These are phyloP conservation scores for Tanypteryx hageni DNA, from an alignment of 2,888 invertebrate genomes.

Conservation along the genomic window DNA sequence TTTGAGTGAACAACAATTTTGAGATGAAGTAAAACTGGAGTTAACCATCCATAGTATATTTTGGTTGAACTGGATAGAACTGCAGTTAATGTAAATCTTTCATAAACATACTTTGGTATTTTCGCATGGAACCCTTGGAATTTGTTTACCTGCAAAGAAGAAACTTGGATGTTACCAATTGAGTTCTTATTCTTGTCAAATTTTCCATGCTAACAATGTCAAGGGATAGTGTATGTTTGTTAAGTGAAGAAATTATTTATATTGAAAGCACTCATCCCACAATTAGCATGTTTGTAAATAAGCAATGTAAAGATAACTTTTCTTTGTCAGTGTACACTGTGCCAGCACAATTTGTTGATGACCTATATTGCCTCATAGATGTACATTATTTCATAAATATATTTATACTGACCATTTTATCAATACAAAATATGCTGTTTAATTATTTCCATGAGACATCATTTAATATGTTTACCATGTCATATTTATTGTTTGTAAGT, in stretches of 20 bases:
- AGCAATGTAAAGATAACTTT: conserved; percentile 36
- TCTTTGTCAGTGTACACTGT: conserved; percentile 36
- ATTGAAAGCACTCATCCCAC: conserved; percentile 11
- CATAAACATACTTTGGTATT: too few species aligned
- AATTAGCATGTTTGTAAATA: conserved; percentile 47
- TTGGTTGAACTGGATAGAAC: too few species aligned
- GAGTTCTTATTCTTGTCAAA: not conserved
- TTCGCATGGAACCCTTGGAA: too few species aligned
- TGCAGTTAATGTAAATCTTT: too few species aligned
- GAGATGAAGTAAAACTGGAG: too few species aligned
- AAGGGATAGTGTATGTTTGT: not conserved
- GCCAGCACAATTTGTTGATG: conserved; percentile 56
- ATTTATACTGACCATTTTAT: conserved; percentile 63
- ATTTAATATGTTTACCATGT: not conserved
- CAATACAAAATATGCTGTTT: not conserved
- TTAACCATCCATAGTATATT: too few species aligned
- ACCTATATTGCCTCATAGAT: conserved; percentile 52
- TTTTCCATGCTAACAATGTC: not conserved
- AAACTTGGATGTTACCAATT: not conserved
- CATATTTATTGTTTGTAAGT: too few species aligned
- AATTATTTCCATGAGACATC: not conserved
- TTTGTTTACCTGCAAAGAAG: too few species aligned
- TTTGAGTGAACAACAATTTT: too few species aligned
- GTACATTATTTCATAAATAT: conserved; percentile 62
- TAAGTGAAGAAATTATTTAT: not conserved